Evolutionary conservation across 1,140 invertebrate species (phyloP).

Genomic region (Whitmania pigra): DNA sequence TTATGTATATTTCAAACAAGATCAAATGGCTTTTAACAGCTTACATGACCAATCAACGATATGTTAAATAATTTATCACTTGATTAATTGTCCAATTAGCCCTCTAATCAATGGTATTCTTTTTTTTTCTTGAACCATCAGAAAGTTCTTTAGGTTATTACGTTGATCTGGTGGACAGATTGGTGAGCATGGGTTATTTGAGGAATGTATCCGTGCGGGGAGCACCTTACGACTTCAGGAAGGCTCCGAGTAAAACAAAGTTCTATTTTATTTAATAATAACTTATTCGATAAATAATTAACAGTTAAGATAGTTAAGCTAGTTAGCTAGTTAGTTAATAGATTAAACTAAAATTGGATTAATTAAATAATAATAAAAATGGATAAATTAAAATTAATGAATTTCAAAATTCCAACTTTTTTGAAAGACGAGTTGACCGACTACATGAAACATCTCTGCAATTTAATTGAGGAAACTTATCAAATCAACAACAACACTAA

Average conservation of each 20-base stretch:
- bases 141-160: slow-evolving; percentile 88
- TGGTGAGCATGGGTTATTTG: slow-evolving; percentile 62
- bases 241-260: slow-evolving; percentile 72
- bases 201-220: slow-evolving; percentile 69
- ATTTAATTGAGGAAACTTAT: slow-evolving; percentile 74
- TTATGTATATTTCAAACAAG: too few relatives aligned
- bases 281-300: slow-evolving; percentile 15
- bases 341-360: too few relatives aligned
- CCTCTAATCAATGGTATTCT: too few relatives aligned
- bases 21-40: too few relatives aligned
- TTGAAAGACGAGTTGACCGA: slow-evolving; percentile 63
- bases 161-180: slow-evolving; percentile 62
- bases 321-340: too few relatives aligned
- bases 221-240: slow-evolving; percentile 93
- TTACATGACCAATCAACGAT: too few relatives aligned
- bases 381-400: too few relatives aligned
- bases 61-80: too few relatives aligned
- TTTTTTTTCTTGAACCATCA: slow-evolving; percentile 26
- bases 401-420: too few relatives aligned
- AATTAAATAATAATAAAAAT: too few relatives aligned
- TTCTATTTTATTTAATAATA: not conserved
- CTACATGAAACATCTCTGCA: slow-evolving; percentile 67
- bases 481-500: slow-evolving; percentile 55
- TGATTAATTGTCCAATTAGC: too few relatives aligned
- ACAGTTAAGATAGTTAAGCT: too few relatives aligned